These are phyloP conservation scores for Matsumyia berberina DNA, from an alignment of 2,888 invertebrate genomes.

Conservation along the genomic window DNA sequence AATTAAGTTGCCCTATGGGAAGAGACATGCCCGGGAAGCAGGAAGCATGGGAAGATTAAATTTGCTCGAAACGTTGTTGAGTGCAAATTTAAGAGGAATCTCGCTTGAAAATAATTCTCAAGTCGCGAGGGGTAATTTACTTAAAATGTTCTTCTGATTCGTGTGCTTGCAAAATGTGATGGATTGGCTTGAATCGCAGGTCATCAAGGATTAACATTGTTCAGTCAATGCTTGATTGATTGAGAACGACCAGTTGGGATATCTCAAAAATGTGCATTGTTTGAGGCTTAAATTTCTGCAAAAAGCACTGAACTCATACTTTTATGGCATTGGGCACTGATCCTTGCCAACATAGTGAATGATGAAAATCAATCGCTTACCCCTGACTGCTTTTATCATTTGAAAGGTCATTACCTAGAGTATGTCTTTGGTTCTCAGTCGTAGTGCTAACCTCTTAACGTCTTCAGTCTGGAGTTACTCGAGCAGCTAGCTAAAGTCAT, in stretches of 20 bases:
- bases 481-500: too few relatives aligned
- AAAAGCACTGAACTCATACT: too few relatives aligned
- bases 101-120: conserved; percentile 35
- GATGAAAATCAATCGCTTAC: too few relatives aligned
- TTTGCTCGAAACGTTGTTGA: conserved; percentile 42
- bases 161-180: conserved; percentile 29
- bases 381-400: too few relatives aligned
- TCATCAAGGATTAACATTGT: neutral
- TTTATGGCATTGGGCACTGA: too few relatives aligned
- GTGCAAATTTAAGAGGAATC: conserved; percentile 56
- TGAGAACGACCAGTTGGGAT: neutral
- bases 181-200: conserved; percentile 27
- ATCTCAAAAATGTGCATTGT: too few relatives aligned
- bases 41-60: conserved; percentile 32
- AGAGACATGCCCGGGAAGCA: neutral
- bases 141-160: conserved; percentile 27
- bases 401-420: too few relatives aligned
- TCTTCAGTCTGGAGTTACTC: too few relatives aligned
- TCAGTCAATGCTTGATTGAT: neutral
- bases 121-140: conserved; percentile 37
- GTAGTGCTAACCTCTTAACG: too few relatives aligned
- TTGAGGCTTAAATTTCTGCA: too few relatives aligned
- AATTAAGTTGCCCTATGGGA: conserved; percentile 55
- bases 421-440: too few relatives aligned
- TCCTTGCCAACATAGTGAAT: too few relatives aligned